Base-by-base conservation (phyloP, 2,797 vertebrate genomes). In the Tragelaphus eurycerus region DNA sequence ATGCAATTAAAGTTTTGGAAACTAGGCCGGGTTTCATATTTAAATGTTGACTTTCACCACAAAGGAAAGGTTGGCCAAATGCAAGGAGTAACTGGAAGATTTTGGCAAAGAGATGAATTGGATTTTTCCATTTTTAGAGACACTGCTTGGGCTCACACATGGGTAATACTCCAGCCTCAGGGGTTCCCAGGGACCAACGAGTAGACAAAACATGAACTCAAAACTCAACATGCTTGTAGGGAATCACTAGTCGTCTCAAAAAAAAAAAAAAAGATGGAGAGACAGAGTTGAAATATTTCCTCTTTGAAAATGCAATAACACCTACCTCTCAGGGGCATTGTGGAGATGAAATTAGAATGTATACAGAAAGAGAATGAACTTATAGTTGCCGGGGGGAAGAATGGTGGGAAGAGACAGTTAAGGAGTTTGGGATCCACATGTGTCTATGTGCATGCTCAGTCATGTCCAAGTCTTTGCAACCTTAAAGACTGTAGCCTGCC, bases 41-140 rank as follows among this genome's bases (percentile, higher is more conserved):
- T 95, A 97, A 96, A 94, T 94, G 52, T 90, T 96, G 95, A 97
- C 86, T 96, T 97, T 93, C 89, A 78, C 31, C 89, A 92, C 38
- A 2, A 21, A 57, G 55, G 50, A 79, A 89, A 97, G 86, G 52
- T 90, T 93, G 81, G 91, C 55, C 89, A 96, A 95, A 92, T 79
- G 50, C 86, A 97, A 21, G 48, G 25, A 95, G 21, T 81, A 52
- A 91, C 64, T 83, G 79, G 88, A 90, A 67, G 81, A 46, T 91
- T 97, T 79, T 96, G 95, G 95, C 95, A 92, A 92, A 91, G 76
- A 86, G 76, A 86, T 60, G 38, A 86, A 87, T 87, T 96, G 91
- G 91, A 71, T 94, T 97, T 96, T 98, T 97, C 95, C 97, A 97
- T 96, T 89, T 60, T 93, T 71, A 92, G 81, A 91, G 79, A 93